phyloP scores from a whole-genome alignment of 2,797 vertebrate species.

The Rhinogobio ventralis region DNA sequence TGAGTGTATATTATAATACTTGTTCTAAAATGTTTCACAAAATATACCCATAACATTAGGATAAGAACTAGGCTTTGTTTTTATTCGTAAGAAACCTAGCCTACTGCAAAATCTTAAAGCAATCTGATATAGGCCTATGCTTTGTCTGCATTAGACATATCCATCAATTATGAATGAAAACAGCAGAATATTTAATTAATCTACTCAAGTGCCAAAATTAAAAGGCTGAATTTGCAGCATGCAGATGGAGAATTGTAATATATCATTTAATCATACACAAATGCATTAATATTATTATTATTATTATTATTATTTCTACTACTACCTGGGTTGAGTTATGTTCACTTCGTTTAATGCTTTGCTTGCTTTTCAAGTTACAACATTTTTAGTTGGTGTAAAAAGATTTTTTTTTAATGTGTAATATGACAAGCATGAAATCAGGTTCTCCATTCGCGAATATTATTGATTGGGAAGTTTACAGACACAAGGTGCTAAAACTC shows the following conservation, averaged over 20 bases:
- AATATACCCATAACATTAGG: not conserved
- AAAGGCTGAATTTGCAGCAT: not conserved
- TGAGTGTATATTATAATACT: not conserved
- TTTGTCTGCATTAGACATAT: not conserved
- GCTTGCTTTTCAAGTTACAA: not conserved
- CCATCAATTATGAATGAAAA: conserved; percentile 27
- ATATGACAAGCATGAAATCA: not conserved
- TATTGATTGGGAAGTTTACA: not conserved
- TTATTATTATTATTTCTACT: not conserved
- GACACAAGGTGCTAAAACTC: not conserved
- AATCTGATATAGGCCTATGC: not conserved
- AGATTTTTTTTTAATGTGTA: not conserved
- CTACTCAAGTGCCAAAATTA: not conserved
- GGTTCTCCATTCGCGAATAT: not conserved
- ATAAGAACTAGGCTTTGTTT: not conserved
- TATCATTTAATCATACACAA: not conserved
- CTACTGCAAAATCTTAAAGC: not conserved
- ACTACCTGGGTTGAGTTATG: not conserved
- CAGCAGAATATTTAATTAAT: conserved; percentile 3
- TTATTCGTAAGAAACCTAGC: not conserved
- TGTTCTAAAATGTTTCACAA: not conserved
- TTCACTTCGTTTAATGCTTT: not conserved
- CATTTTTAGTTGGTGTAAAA: not conserved
- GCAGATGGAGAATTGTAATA: not conserved
- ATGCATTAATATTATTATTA: not conserved